Percentiles rank a stretch among this genome's conserved stretches.
Evolutionary conservation across 2,113 vertebrate species (phyloP).

Genomic region (Oncorhynchus gorbuscha): DNA sequence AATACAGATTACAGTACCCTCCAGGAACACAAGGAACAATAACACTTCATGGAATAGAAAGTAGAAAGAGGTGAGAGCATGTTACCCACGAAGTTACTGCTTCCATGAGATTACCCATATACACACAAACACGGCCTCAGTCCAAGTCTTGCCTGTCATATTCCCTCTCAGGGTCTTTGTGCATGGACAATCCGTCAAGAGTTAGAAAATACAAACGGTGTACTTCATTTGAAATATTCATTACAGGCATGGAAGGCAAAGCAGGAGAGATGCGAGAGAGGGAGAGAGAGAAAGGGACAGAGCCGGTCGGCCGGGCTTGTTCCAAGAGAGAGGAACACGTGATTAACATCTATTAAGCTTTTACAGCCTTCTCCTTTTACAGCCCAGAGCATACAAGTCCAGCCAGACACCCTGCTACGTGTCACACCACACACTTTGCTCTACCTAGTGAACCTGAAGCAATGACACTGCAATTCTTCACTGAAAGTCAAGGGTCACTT

Average conservation of each 20-base stretch:
- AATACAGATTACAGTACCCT: too few relatives aligned
- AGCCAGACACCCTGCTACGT: conserved; percentile 8
- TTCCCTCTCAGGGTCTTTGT: conserved; percentile 36
- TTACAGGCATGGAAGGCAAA: background rate
- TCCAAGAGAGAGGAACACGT: conserved; percentile 39
- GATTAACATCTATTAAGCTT: conserved; percentile 53
- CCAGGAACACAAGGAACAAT: background rate
- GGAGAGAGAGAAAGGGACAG: conserved; percentile 2
- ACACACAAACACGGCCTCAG: background rate
- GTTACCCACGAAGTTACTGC: background rate
- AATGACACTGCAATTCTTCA: conserved; percentile 25
- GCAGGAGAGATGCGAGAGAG: conserved; percentile 2
- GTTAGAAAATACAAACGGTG: conserved; percentile 33
- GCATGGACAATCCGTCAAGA: conserved; percentile 42
- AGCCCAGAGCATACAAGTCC: conserved; percentile 1
- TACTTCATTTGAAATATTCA: conserved; percentile 56
- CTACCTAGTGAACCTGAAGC: background rate
- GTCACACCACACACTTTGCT: background rate
- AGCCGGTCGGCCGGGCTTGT: background rate
- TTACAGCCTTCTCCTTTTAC: conserved; percentile 36
- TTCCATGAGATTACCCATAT: conserved; percentile 4
- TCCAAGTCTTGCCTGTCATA: background rate
- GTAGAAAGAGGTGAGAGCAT: background rate
- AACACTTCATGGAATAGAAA: background rate
- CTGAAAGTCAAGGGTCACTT: conserved; percentile 50